Evolutionary conservation across 1,140 invertebrate species (phyloP).

Genomic region (Drosophila miranda): DNA sequence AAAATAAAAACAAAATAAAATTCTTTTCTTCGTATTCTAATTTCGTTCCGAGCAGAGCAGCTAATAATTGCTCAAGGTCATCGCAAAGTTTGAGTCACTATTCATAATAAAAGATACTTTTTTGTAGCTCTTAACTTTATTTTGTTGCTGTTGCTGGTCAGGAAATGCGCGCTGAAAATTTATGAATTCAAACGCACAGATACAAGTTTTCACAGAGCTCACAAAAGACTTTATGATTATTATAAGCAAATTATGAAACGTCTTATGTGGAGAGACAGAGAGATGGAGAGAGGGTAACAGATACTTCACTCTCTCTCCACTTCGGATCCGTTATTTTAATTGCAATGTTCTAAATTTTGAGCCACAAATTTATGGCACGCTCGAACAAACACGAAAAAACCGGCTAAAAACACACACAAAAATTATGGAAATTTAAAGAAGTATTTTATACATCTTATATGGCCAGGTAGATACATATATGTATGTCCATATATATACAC

Average conservation of each 20-base stretch:
- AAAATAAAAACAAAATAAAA: slow-evolving; percentile 25
- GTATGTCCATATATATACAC: neutral
- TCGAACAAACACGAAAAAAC: slow-evolving; percentile 25
- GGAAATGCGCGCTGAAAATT: slow-evolving; percentile 37
- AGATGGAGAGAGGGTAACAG: slow-evolving; percentile 17
- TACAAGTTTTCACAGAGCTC: slow-evolving; percentile 4
- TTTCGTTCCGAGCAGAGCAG: slow-evolving; percentile 12
- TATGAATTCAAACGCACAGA: slow-evolving; percentile 35
- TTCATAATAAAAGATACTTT: neutral
- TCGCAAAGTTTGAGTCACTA: slow-evolving; percentile 28
- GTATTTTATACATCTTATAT: slow-evolving; percentile 33
- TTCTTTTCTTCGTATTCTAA: slow-evolving; percentile 38
- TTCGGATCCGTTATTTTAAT: slow-evolving; percentile 52
- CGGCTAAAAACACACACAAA: slow-evolving; percentile 22
- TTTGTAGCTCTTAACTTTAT: neutral
- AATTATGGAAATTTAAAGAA: slow-evolving; percentile 47
- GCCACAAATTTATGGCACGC: slow-evolving; percentile 41
- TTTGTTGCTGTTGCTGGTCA: slow-evolving; percentile 10
- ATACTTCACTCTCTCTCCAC: neutral
- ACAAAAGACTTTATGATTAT: slow-evolving; percentile 2
- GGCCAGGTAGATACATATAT: neutral
- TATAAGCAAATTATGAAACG: slow-evolving; percentile 22
- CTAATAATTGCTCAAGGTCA: slow-evolving; percentile 40
- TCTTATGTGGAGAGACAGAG: slow-evolving; percentile 2
- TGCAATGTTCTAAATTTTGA: slow-evolving; percentile 58